A percentile compares a stretch with the other conserved stretches of the same genome.
phyloP scores from a whole-genome alignment of 2,113 vertebrate species.

The Petromus typicus region DNA sequence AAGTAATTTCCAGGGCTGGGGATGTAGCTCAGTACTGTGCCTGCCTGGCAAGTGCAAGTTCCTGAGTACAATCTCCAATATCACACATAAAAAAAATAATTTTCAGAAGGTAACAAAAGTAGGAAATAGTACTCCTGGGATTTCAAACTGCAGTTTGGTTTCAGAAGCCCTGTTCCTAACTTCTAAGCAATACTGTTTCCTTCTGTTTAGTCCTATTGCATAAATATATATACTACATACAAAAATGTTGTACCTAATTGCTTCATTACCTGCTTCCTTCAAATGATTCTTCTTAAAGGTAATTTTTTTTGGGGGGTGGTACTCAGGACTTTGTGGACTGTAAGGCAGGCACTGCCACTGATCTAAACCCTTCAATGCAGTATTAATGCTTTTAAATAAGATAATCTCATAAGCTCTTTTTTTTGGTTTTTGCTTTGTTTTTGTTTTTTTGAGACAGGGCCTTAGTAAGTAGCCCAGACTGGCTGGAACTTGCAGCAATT shows the following conservation, averaged over 20 bases:
- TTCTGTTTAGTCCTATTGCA: neutral
- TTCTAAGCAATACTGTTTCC: conserved; percentile 15
- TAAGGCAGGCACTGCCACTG: too few species aligned
- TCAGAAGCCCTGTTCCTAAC: neutral
- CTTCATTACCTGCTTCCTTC: neutral
- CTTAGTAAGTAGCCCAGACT: neutral
- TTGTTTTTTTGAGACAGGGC: neutral
- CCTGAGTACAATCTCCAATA: neutral
- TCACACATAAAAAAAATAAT: neutral
- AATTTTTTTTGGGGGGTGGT: too few species aligned
- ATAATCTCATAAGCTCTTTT: neutral
- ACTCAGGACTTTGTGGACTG: too few species aligned
- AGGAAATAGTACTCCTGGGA: neutral
- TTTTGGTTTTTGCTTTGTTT: neutral
- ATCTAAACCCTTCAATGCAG: conserved; percentile 28
- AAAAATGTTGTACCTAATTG: neutral
- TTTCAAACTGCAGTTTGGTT: neutral
- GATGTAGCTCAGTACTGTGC: neutral
- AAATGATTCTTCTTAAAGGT: too few species aligned
- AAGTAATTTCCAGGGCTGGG: neutral
- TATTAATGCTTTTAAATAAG: neutral
- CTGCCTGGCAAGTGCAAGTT: neutral
- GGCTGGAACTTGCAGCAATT: neutral
- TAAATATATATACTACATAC: neutral
- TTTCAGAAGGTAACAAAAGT: conserved; percentile 36